Evolutionary conservation across 2,797 vertebrate species (phyloP), one percentile per base, ranked within the genome.

Genomic region (Myotis vivesi): DNA sequence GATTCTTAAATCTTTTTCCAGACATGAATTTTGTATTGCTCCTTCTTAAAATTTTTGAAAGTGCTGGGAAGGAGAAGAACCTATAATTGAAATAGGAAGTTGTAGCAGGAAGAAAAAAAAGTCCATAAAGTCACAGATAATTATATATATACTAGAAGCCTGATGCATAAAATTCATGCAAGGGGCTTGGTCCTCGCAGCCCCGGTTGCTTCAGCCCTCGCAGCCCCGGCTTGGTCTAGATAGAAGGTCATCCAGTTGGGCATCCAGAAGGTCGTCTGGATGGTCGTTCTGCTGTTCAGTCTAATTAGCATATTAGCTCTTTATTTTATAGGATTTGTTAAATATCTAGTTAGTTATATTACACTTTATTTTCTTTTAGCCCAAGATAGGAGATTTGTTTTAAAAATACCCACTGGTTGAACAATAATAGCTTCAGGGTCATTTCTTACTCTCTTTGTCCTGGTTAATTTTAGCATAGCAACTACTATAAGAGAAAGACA

Each of bases 1-100:
- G 17, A 80, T 51, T 44, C 72, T 80, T 92, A 76, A 87, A 68
- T 87, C 9, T 94, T 46, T 84, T 91, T 88, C 51, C 38, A 81
- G 77, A 77, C 16, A 44, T 59, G 8, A 80, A 71, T 79, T 44
- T 19, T 23, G 1, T 57, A 8, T n/a, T 88, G 23, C 71, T 36
- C 4, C 33, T 49, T 86, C 33, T 87, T 91, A 77, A 85, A 93
- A 5, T 6, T 89, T 85, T 49, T 73, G 4, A 7, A 85, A 81
- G 30, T 76, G 0, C 30, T 77, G 5, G 16, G 25, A 69, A 41
- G 10, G 1, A 38, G 33, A 79, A 76, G 33, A 22, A 81, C 6
- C 30, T 83, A 0, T 83, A 49, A 75, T 64, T 86, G 68, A 93
- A 95, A 75, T 19, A 8, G 10, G 2, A 25, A 59, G 30, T 11